phyloP scores from a whole-genome alignment of 2,888 invertebrate genomes.

The Synergus japonicus region DNA sequence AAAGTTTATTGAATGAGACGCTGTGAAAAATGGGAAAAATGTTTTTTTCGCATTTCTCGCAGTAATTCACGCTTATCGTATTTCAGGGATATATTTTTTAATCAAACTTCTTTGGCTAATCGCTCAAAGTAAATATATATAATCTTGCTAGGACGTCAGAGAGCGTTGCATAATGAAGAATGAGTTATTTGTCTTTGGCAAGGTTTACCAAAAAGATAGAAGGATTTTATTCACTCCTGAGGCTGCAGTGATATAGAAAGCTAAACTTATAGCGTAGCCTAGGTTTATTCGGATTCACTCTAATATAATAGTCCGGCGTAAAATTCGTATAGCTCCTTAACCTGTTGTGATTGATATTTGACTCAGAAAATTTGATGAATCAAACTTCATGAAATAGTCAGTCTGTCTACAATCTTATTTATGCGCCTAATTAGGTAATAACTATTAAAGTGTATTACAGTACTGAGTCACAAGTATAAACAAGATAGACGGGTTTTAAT shows the following conservation, averaged over 20 bases:
- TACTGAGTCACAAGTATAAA: conserved; percentile 1
- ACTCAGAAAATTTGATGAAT: not conserved
- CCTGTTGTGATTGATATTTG: conserved; percentile 18
- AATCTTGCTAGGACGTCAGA: conserved; percentile 12
- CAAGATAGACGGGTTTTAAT: not conserved
- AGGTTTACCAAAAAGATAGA: not conserved
- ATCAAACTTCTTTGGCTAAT: not conserved
- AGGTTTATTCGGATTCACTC: conserved; percentile 10
- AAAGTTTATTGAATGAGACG: not conserved
- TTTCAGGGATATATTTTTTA: conserved; percentile 39
- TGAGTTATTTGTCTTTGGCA: not conserved
- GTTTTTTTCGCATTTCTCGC: not conserved
- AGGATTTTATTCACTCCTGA: not conserved
- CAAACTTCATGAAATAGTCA: not conserved
- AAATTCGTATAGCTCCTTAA: conserved; percentile 27
- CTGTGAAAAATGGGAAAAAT: not conserved
- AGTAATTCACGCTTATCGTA: conserved; percentile 26
- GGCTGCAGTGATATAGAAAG: conserved; percentile 28
- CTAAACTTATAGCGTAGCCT: conserved; percentile 13
- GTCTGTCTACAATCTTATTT: not conserved
- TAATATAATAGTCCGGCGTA: conserved; percentile 18
- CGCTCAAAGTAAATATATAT: conserved; percentile 18
- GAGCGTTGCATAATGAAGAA: not conserved
- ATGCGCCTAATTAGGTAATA: conserved; percentile 15
- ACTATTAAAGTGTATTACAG: not conserved